These are phyloP conservation scores for Acrocephalus kingi DNA, from an alignment of 2,113 vertebrate genomes.

Conservation along the genomic window DNA sequence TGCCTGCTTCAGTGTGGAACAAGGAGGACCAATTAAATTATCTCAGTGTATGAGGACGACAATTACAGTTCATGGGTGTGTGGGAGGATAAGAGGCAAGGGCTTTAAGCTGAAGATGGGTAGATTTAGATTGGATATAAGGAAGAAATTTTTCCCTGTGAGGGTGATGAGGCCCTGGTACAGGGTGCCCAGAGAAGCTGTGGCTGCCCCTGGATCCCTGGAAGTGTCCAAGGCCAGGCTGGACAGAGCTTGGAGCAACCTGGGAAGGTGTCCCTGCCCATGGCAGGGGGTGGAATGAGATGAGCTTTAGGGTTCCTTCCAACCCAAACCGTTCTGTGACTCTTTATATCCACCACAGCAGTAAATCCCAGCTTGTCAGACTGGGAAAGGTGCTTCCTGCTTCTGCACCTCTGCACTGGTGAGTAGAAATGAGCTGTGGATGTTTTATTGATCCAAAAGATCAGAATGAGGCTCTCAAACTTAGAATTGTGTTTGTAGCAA, in stretches of 20 bases:
- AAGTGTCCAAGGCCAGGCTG: fast-evolving
- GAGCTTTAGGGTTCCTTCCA: neutral
- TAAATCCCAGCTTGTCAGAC: neutral
- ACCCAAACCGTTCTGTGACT: neutral
- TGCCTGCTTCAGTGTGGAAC: neutral
- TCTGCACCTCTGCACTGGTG: neutral
- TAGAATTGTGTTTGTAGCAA: neutral
- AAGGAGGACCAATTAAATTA: neutral
- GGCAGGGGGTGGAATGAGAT: fast-evolving
- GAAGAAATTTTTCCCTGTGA: neutral
- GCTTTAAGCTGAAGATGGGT: neutral
- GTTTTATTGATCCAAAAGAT: neutral
- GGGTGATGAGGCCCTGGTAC: fast-evolving
- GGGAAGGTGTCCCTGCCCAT: neutral
- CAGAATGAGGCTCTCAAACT: neutral
- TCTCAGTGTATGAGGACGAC: neutral
- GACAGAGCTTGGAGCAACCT: fast-evolving
- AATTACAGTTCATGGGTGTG: neutral
- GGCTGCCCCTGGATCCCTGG: neutral
- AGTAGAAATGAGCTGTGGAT: neutral
- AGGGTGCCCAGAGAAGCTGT: neutral
- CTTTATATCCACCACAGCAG: fast-evolving
- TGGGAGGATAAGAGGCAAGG: too few relatives aligned
- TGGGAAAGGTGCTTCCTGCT: neutral
- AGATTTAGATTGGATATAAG: neutral